Evolutionary conservation across 2,113 vertebrate genomes (phyloP), one percentile per base, ranked within the genome.

Genomic region (Egretta garzetta): DNA sequence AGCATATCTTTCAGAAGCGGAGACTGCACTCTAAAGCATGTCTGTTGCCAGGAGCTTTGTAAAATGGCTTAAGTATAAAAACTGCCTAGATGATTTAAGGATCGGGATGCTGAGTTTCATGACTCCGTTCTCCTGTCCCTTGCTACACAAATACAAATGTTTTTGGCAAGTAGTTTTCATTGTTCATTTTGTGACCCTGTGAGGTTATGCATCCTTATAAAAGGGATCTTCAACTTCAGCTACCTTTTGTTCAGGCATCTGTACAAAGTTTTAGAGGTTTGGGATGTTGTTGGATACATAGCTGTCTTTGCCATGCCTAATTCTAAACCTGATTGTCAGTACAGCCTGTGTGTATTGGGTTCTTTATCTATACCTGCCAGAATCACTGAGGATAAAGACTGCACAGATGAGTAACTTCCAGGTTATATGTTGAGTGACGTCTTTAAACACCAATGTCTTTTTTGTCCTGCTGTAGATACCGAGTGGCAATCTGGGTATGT

Each of bases 401-500:
- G 75, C 68, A 5, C 27, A 52, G 63, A 53, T 21, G 22, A 12
- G 24, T 63, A 41, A 35, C 47, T 49, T 5, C 4, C 71, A 64
- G 79, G 32, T 30, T 8, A 2, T 32, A 10, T 50, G 50, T 67
- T 26, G 47, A 67, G 74, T 8, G 49, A 33, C 62, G 67, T 41
- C 59, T 63, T 33, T 82, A 60, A 95, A 83, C 56, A 75, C 56
- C 35, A 1, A 4, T 50, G 70, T 86, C 80, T 7, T 7, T 88
- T 85, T 82, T 93, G 32, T 97, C 84, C 80, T 63, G 73, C 86
- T 68, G n/a, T 94, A 99, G 99, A 99, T 99, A 98, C 98, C 99
- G 98, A 99, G 99, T 99, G 99, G 98, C 98, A 98, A 97, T 98
- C 98, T 98, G 98, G 98, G 99, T 98, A 98, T 99, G 99, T 99